Evolutionary conservation across 2,888 invertebrate genomes (phyloP).

Genomic region (Nomada fucata): DNA sequence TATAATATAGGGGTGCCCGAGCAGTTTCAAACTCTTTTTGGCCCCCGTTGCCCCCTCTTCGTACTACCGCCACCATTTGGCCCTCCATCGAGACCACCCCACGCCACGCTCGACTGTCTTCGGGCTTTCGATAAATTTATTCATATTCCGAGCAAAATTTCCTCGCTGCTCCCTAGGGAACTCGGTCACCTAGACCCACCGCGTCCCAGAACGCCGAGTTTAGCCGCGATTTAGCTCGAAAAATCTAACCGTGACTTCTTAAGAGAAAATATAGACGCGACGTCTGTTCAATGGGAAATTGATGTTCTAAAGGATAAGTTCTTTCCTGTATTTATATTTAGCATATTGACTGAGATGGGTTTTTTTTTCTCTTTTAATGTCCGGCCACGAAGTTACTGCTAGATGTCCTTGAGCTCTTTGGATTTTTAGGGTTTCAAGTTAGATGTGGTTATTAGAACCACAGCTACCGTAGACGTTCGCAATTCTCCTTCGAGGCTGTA

Average conservation of each 20-base stretch:
- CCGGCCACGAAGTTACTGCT: neutral
- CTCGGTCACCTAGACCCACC: conserved; percentile 43
- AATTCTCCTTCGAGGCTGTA: conserved; percentile 70
- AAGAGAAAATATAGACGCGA: neutral
- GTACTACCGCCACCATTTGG: conserved; percentile 50
- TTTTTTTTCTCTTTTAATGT: neutral
- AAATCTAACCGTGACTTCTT: neutral
- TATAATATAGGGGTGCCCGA: conserved; percentile 84
- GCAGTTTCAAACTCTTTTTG: conserved; percentile 84
- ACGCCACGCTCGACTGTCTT: conserved; percentile 64
- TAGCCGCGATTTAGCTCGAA: conserved; percentile 20
- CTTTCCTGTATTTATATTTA: neutral
- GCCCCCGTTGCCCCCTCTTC: conserved; percentile 62
- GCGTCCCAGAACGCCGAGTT: neutral
- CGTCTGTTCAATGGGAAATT: neutral
- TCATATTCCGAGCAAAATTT: conserved; percentile 77
- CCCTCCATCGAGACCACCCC: conserved; percentile 64
- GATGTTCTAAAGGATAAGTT: neutral
- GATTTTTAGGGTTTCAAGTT: neutral
- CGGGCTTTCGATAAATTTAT: conserved; percentile 79
- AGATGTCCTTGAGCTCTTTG: no score
- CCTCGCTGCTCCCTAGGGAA: conserved; percentile 32
- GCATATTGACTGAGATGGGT: no score
- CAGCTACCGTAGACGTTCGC: conserved; percentile 50
- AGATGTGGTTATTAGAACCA: neutral